Evolutionary conservation across 2,113 vertebrate species (phyloP), one percentile per base, ranked within the genome.

Genomic region (Sinocyclocheilus rhinocerous): DNA sequence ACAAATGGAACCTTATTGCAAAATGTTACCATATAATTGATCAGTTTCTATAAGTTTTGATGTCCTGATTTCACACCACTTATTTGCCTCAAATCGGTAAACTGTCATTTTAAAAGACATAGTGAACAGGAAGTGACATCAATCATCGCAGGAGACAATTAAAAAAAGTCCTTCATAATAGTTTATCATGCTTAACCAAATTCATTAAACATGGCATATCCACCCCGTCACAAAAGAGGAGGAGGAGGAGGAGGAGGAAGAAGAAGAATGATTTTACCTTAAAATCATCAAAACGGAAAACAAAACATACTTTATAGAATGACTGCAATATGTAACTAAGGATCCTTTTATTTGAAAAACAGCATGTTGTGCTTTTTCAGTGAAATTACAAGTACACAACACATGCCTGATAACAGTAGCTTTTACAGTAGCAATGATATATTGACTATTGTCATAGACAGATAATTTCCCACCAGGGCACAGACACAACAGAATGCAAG

Each of bases 381-480:
- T 9, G 11, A 39, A 61, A 77, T 52, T 33, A 65, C 73, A 45
- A n/a, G 33, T 45, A 59, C 65, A 39, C 33, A 48, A 22, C 36
- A 52, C 16, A 61, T 42, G 29, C 2, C 29, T 36, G 9, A 85
- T 39, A 79, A 22, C 67, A 72, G 36, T n/a, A 20, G 22, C 26
- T 76, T 12, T 50, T 13, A 77, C 4, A 26, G 52, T 15, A 26
- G 65, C 22, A 42, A 42, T 39, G 59, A 81, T 84, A 45, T 69
- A 76, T 84, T 81, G 73, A 84, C 81, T 76, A 42, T 78, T 75
- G 36, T 76, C 84, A 77, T 48, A 67, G 33, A 76, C 55, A 67
- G 36, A 84, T 50, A 8, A 36, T 76, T 78, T 79, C 59, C 75
- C 75, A 45, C 39, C 29, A 24, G 36, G 50, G 67, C n/a, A 73